phyloP scores from a whole-genome alignment of 2,888 invertebrate genomes.

The Acanthosepion esculentum region DNA sequence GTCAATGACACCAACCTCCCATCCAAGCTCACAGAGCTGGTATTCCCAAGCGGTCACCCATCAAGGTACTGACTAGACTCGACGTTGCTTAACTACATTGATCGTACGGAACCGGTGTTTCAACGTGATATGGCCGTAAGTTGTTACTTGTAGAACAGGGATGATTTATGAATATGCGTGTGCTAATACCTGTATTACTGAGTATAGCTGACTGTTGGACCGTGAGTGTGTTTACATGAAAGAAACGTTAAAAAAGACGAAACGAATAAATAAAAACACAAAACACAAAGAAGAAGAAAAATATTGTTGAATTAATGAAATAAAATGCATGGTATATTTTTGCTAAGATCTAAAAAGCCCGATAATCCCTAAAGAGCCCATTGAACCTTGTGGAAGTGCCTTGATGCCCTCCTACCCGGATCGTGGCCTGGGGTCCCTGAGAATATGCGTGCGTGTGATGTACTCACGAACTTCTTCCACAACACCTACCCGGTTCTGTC shows the following conservation, averaged over 20 bases:
- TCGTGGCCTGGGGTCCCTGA: background rate
- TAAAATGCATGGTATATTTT: slow-evolving; percentile 4
- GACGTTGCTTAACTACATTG: too few relatives aligned
- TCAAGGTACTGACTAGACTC: too few relatives aligned
- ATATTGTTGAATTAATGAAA: slow-evolving; percentile 33
- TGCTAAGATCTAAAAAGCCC: background rate
- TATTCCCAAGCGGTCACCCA: too few relatives aligned
- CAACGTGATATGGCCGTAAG: too few relatives aligned
- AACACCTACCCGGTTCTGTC: background rate
- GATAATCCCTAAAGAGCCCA: background rate
- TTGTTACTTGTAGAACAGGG: too few relatives aligned
- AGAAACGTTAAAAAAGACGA: too few relatives aligned
- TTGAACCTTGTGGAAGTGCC: background rate
- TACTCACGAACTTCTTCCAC: background rate
- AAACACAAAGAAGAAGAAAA: background rate
- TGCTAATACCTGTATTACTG: background rate
- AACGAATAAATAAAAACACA: background rate
- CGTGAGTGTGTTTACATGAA: too few relatives aligned
- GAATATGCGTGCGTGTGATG: background rate
- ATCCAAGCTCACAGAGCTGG: too few relatives aligned
- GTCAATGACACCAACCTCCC: too few relatives aligned
- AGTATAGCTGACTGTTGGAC: background rate
- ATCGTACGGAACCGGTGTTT: too few relatives aligned
- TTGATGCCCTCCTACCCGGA: background rate
- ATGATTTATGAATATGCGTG: background rate